Percentiles rank a stretch among this genome's conserved stretches.
Conservation (phyloP, 2,113 vertebrate genomes). For the Chaetodon auriga region DNA sequence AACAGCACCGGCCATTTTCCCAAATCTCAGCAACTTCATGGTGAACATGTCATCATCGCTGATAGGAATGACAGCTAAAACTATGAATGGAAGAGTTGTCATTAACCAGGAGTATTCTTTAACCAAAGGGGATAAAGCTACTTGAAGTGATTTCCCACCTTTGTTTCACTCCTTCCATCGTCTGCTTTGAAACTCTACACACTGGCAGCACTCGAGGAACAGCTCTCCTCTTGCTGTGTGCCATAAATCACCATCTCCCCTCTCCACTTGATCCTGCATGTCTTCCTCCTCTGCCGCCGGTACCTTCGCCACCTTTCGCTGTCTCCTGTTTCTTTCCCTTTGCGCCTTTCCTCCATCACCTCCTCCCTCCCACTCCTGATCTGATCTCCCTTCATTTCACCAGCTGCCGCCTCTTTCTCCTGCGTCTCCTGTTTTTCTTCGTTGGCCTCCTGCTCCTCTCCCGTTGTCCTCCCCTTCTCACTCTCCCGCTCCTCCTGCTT, state of each 20-base stretch:
- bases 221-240: not conserved
- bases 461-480: not conserved
- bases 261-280: constrained; percentile 22
- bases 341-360: not conserved
- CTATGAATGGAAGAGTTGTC: not conserved
- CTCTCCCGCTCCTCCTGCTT: constrained; percentile 9
- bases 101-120: not conserved
- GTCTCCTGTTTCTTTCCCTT: constrained; percentile 11
- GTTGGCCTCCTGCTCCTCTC: not conserved
- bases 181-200: not conserved
- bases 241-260: constrained; percentile 15
- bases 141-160: not conserved
- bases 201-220: not conserved
- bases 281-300: constrained; percentile 30
- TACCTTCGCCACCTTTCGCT: constrained; percentile 11
- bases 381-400: constrained; percentile 25
- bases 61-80: not conserved
- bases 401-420: constrained; percentile 26
- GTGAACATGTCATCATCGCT: not conserved
- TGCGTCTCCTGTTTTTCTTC: constrained; percentile 13
- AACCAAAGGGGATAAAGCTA: not conserved
- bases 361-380: constrained; percentile 4
- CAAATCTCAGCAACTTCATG: not conserved
- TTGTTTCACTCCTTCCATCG: not conserved
- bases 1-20: not conserved